Conservation (phyloP, 1,140 invertebrate genomes). For the Bombus affinis region DNA sequence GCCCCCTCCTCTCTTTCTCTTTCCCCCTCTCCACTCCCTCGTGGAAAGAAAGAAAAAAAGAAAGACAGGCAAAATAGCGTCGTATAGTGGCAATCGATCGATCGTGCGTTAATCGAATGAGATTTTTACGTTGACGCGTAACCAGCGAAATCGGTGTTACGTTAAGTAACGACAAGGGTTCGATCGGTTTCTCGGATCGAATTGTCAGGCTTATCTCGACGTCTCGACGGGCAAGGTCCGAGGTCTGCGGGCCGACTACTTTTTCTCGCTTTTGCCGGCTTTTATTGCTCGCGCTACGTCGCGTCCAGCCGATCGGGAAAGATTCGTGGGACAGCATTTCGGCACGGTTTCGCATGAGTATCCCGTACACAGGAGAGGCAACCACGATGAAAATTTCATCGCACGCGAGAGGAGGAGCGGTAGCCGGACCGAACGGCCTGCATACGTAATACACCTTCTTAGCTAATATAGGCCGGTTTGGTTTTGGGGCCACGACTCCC, state of each 20-base stretch:
- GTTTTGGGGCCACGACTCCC: slow-evolving; percentile 59
- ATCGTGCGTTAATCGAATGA: not conserved
- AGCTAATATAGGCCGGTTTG: slow-evolving; percentile 74
- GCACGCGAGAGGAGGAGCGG: slow-evolving; percentile 65
- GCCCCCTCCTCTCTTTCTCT: not conserved
- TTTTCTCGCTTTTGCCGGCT: slow-evolving; percentile 63
- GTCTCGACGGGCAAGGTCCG: slow-evolving; percentile 7
- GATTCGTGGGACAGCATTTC: slow-evolving; percentile 63
- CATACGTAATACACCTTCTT: slow-evolving; percentile 74
- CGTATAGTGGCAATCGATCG: not conserved
- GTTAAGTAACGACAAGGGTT: slow-evolving; percentile 23
- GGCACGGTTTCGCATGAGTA: slow-evolving; percentile 64
- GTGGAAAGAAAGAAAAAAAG: not conserved
- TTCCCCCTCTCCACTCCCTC: too few relatives aligned
- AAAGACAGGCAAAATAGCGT: not conserved
- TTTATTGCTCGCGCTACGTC: slow-evolving; percentile 58
- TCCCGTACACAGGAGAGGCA: slow-evolving; percentile 42
- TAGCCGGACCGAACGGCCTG: slow-evolving; percentile 68
- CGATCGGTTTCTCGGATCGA: slow-evolving; percentile 53
- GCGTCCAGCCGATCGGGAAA: slow-evolving; percentile 39
- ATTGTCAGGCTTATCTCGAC: slow-evolving; percentile 43
- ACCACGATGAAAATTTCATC: slow-evolving; percentile 71
- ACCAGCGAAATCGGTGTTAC: slow-evolving; percentile 8
- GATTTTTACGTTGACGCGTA: not conserved
- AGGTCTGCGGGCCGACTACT: slow-evolving; percentile 59